Evolutionary conservation across 2,797 vertebrate species (phyloP).

Genomic region (Hypotaenidia philippensis): DNA sequence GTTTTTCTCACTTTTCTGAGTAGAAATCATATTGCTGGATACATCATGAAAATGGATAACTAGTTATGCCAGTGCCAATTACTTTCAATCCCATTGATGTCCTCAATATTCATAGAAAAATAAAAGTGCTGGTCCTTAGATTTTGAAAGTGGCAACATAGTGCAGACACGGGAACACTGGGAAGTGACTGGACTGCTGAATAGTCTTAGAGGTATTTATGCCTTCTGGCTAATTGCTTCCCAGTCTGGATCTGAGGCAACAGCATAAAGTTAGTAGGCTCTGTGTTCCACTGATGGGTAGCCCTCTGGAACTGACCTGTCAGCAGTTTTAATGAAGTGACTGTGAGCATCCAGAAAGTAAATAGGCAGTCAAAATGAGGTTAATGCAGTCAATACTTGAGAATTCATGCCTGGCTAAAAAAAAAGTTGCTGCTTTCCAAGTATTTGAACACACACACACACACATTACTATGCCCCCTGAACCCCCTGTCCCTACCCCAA

Average conservation of each 20-base stretch:
- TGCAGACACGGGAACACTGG: background rate
- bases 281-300: background rate
- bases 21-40: conserved; percentile 33
- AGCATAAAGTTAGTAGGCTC: background rate
- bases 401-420: conserved; percentile 10
- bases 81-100: background rate
- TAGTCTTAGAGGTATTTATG: background rate
- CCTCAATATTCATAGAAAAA: background rate
- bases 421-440: background rate
- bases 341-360: background rate
- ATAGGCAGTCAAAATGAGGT: background rate
- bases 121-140: background rate
- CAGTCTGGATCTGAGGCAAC: background rate
- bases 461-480: too few species aligned
- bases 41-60: background rate
- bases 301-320: background rate
- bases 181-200: background rate
- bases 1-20: conserved; percentile 41
- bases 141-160: background rate
- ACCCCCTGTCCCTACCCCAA: too few species aligned
- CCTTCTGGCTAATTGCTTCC: background rate
- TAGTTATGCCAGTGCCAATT: background rate
- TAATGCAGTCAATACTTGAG: background rate
- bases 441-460: background rate
- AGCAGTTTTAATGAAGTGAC: background rate